Evolutionary conservation across 2,888 invertebrate species (phyloP).

Genomic region (Serripes groenlandicus): DNA sequence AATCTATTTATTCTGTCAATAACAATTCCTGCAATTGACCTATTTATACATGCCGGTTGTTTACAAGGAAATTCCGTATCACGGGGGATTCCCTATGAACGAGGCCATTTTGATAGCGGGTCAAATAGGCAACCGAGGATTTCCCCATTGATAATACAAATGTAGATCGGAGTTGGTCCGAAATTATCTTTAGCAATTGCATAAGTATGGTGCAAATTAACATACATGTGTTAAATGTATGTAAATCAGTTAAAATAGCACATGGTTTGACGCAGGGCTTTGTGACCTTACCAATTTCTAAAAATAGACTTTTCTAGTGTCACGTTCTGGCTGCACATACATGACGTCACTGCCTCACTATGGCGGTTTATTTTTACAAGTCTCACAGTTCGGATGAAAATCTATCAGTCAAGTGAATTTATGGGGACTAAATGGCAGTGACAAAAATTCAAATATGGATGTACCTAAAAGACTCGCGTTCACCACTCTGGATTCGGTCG

Average conservation of each 20-base stretch:
- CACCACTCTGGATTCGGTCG: conserved; percentile 90
- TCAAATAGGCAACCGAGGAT: no score
- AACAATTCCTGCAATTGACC: no score
- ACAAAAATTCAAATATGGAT: conserved; percentile 88
- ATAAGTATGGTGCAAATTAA: no score
- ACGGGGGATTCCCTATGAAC: conserved; percentile 2
- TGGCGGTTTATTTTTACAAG: conserved; percentile 83
- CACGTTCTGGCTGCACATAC: conserved; percentile 59
- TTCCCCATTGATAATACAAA: no score
- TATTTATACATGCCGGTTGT: not conserved
- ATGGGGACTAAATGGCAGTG: conserved; percentile 70
- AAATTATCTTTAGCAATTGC: no score
- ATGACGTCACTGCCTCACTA: conserved; percentile 79
- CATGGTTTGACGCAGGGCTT: no score
- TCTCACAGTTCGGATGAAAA: conserved; percentile 69
- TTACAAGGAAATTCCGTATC: conserved; percentile 16
- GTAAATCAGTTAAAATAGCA: no score
- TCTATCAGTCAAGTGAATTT: conserved; percentile 69
- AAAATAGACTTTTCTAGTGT: conserved; percentile 51
- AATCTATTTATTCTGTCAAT: no score
- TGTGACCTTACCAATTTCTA: no score
- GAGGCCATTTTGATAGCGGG: not conserved
- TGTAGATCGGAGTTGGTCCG: no score
- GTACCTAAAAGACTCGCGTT: conserved; percentile 91
- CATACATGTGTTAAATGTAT: no score